Base-by-base conservation (phyloP, 2,888 invertebrate genomes). In the Archips xylosteana region DNA sequence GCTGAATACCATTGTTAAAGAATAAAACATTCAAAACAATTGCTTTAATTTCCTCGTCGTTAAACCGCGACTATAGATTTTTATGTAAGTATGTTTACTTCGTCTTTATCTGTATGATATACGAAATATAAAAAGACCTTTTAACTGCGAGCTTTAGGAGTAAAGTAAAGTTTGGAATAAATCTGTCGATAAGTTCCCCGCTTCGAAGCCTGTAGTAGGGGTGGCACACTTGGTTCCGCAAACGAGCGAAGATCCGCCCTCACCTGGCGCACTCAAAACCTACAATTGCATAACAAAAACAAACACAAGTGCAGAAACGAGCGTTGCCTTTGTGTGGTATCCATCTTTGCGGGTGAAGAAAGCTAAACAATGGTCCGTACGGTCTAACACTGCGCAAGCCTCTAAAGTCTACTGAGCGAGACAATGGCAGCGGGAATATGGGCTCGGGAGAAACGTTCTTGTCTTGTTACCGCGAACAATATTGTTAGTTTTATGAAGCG, bases 401-500 rank as follows among this genome's bases (percentile, higher is more conserved):
- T 86, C 90, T 89, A 89, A 92, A 91, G 90, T 90, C 88, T 89
- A 85, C 88, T 84, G 87, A 88, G 85, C 89, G 88, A 92, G 91
- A 92, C 93, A 94, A 94, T 92, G 85, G 89, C 81, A 80, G 82
- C 84, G 87, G 86, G 90, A 90, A 92, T 91, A 88, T 91, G 91
- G 91, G 90, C 91, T 89, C 88, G 82, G 82, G 88, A 89, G 91
- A 89, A 92, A 88, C 88, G 87, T 85, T 90, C 89, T 87, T 85
- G 87, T 90, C 92, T 93, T 92, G 92, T 94, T 93, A 93, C 92
- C 88, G 84, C 89, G 81, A 87, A 88, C 92, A 90, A 91, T 91
- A 91, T 94, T 92, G 92, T 94, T 93, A 93, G 92, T 92, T 92
- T 93, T 93, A 91, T 92, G 90, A 91, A 87, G 88, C 84, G 88